Evolutionary conservation across 2,797 vertebrate genomes (phyloP), one percentile per base, ranked within the genome.

Genomic region (Pipistrellus pipistrellus): DNA sequence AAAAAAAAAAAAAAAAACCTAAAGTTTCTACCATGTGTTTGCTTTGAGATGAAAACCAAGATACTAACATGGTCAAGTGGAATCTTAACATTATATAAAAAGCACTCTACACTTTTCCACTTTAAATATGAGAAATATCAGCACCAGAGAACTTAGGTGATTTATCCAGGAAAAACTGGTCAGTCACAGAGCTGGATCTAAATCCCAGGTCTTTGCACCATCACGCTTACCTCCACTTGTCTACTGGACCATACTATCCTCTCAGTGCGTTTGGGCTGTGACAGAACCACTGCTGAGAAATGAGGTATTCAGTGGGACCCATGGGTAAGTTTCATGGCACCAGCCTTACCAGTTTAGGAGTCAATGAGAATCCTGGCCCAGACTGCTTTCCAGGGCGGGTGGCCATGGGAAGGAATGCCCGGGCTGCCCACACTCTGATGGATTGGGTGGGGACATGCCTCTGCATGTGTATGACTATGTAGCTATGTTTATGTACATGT

Each of bases 31-130:
- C 23, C 35, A 69, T 55, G 62, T 90, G 1, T 85, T 71, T 64
- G 32, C 68, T 88, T 90, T 75, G n/a, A 38, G 53, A 81, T 38
- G 46, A 59, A 76, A 71, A 18, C n/a, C 68, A 92, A 89, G 15
- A 48, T 57, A 88, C 20, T 35, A 6, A 38, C 4, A 35, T 72
- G 27, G 25, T 35, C n/a, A 35, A 30, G 2, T 2, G 41, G 20
- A 90, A 51, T 66, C 77, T 77, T 88, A 59, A 87, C 85, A 85
- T 55, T 55, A 88, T 20, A 81, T 71, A 71, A 75, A 82, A 69
- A 64, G 72, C 17, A 82, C 8, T 32, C 55, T 69, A 51, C 18
- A 82, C 17, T 78, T 88, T 82, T 77, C 35, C 62, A 20, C 72
- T 72, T 88, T 90, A 69, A 83, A 32, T 32, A 82, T 82, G 46